Percentiles rank a stretch among this genome's conserved stretches.
phyloP scores from a whole-genome alignment of 2,797 vertebrate genomes.

The Pangasius larnaudii region DNA sequence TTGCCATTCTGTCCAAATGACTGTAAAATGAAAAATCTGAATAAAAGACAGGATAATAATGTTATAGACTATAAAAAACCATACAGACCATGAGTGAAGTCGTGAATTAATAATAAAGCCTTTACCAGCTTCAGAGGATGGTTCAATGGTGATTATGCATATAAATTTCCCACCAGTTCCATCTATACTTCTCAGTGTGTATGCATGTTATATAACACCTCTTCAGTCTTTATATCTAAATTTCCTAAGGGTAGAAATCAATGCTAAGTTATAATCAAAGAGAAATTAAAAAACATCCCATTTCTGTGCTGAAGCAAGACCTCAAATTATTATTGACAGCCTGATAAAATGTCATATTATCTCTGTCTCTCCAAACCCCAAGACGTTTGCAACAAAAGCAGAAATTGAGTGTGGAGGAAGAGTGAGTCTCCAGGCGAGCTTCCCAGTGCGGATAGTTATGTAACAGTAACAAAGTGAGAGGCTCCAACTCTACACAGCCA shows the following conservation, averaged over 20 bases:
- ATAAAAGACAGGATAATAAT: neutral
- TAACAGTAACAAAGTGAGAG: slow-evolving; percentile 38
- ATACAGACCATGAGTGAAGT: neutral
- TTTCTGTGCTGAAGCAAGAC: neutral
- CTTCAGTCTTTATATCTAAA: neutral
- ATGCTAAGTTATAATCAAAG: slow-evolving; percentile 5
- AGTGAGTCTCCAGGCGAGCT: slow-evolving; percentile 39
- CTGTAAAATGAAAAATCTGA: neutral
- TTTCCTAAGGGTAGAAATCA: neutral
- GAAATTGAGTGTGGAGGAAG: slow-evolving; percentile 27
- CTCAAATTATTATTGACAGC: slow-evolving; percentile 36
- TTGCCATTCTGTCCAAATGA: neutral
- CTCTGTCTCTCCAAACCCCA: slow-evolving; percentile 24
- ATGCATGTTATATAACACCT: slow-evolving; percentile 29
- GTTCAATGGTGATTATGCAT: neutral
- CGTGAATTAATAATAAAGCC: too few relatives aligned
- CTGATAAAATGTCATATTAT: slow-evolving; percentile 48
- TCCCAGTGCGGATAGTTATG: slow-evolving; percentile 50
- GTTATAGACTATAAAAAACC: neutral
- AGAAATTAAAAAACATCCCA: slow-evolving; percentile 2
- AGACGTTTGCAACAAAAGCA: slow-evolving; percentile 5
- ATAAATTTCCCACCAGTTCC: neutral
- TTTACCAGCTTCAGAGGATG: neutral
- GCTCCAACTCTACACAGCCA: slow-evolving; percentile 30
- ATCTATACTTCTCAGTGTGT: neutral